Evolutionary conservation across 2,888 invertebrate species (phyloP).

Genomic region (Pristionchus maxplancki): DNA sequence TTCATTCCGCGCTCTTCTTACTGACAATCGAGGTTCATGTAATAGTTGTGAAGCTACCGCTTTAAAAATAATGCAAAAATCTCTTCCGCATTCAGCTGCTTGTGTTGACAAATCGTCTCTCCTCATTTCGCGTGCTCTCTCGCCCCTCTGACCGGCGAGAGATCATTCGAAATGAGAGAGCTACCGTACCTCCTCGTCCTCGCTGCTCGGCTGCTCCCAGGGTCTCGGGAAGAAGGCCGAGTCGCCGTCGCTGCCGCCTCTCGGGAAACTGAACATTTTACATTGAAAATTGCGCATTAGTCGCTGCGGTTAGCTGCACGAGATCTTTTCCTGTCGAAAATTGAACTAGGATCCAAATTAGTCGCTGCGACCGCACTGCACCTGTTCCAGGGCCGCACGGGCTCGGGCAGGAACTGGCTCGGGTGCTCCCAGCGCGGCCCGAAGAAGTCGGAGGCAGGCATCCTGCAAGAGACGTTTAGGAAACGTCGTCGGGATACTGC

Average conservation of each 20-base stretch:
- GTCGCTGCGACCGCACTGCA: slow-evolving; percentile 15
- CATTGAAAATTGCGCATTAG: neutral
- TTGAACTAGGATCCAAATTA: neutral
- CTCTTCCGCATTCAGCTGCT: too few species aligned
- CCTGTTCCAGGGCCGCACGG: slow-evolving; percentile 44
- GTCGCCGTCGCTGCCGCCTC: neutral
- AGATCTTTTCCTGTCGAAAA: neutral
- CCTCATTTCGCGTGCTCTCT: too few species aligned
- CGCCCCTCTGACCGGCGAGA: too few species aligned
- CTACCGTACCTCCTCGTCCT: slow-evolving; percentile 7
- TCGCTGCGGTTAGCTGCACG: neutral
- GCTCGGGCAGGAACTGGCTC: slow-evolving; percentile 41
- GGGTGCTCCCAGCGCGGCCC: slow-evolving; percentile 50
- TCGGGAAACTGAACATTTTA: neutral
- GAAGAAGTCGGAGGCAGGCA: slow-evolving; percentile 51
- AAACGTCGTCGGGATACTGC: neutral
- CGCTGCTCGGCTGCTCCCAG: slow-evolving; percentile 38
- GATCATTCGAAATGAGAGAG: neutral
- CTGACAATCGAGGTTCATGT: neutral
- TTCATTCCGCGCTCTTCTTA: neutral
- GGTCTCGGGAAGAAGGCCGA: slow-evolving; percentile 50
- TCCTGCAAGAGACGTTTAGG: slow-evolving; percentile 15
- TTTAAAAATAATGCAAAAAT: neutral
- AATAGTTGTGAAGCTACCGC: neutral
- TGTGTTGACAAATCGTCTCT: too few species aligned